Evolutionary conservation across 1,140 invertebrate species (phyloP), one percentile per base, ranked within the genome.

Genomic region (Pogonus chalceus): DNA sequence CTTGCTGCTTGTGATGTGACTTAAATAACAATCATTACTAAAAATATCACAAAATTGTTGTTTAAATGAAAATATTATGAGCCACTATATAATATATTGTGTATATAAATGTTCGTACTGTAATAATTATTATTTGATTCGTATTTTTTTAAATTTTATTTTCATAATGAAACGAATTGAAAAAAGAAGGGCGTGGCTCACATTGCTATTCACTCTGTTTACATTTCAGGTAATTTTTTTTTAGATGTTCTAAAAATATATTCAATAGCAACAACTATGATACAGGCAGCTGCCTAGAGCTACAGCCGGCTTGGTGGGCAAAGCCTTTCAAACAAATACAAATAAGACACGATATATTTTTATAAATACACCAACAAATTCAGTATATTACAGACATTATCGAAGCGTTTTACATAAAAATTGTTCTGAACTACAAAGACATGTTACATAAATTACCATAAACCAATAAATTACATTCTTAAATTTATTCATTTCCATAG

Each of bases 1-100:
- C 65, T 62, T 63, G 62, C 63, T 53, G n/a, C n/a, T 62, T 58
- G 62, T 68, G 65, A 66, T 66, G 63, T 68, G 65, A 68, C 65
- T 68, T 65, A 68, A 68, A 64, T 66, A 67, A 69, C 64, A 67
- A 68, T 64, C 62, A 66, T 69, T 69, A 70, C 68, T 67, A 68
- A 70, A 43, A 68, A 69, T 69, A 69, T 69, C 67, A 69, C 67
- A 69, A 70, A 69, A 69, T 67, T 69, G 65, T 70, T 68, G 66
- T 67, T 68, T 63, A 68, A 70, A 65, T 62, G 57, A 70, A 66
- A 68, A 65, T 63, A 64, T 62, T 63, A 65, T 62, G 66, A 69
- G 63, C 65, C 64, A 66, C 62, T 56, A 56, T 59, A 63, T 63
- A 65, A 58, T 61, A 57, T 43, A 49, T 56, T 43, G 20, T 23